Evolutionary conservation across 92 coral and sea anemone species (phyloP), one percentile per base, ranked within the genome.

Genomic region (Virgularia gustaviana): DNA sequence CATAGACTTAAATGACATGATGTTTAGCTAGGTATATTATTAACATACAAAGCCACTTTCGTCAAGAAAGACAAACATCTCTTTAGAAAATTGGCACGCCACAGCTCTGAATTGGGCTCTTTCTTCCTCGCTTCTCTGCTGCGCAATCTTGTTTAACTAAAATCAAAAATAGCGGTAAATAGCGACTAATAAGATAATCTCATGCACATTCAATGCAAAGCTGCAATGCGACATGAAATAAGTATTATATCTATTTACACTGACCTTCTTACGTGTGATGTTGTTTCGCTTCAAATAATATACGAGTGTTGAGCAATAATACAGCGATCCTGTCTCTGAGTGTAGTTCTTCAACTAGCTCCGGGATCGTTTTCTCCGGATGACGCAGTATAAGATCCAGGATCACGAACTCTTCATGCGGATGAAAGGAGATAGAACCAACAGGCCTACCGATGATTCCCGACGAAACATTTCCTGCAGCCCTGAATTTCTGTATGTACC

Each of bases 361-460:
- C n/a, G 72, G 25, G 7, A 81, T 73, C 7, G 77, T 75, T 57
- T 76, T 67, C 13, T 81, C 86, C 33, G 82, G 86, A 36, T 70
- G 42, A 9, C 60, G 62, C 61, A 81, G 71, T 18, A 74, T 35
- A 20, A 66, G 72, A 51, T 80, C 85, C 79, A 73, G 61, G 28
- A 74, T 62, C 59, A 76, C 41, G 30, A 81, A 49, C 25, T 78
- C 76, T 41, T 66, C 82, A 33, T 76, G 73, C 23, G 81, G 81
- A 49, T 76, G 81, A 38, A 76, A 45, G 22, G 57, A 49, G 22
- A 76, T 56, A n/a, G 45, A 63, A 28, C 42, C 63, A 33, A 44
- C 30, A 22, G 73, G 81, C 39, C 73, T 76, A 1, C 81, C 73
- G 29, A 63, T 57, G 19, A 45, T 45, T 30, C 27, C 39, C 1